These are phyloP conservation scores for Scelioninae gen. 1 DNA, from an alignment of 2,888 invertebrate species.

Conservation along the genomic window DNA sequence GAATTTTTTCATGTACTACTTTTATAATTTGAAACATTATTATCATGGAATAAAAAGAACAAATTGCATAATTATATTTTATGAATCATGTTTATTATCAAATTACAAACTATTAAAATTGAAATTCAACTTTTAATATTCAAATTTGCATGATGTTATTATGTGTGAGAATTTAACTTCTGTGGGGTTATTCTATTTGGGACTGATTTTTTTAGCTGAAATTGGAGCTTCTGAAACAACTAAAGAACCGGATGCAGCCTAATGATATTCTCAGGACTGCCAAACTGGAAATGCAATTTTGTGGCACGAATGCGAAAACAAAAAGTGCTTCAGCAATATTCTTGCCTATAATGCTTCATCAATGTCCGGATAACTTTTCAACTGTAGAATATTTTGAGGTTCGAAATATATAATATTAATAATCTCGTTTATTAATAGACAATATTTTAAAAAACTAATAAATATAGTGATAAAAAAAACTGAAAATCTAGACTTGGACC, in stretches of 20 bases:
- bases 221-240: slow-evolving; percentile 88
- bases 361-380: slow-evolving; percentile 93
- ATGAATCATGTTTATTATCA: too few species aligned
- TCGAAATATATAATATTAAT: slow-evolving; percentile 42
- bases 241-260: slow-evolving; percentile 85
- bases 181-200: background rate
- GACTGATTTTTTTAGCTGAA: slow-evolving; percentile 86
- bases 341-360: slow-evolving; percentile 90
- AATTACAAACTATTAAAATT: background rate
- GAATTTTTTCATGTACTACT: too few species aligned
- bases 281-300: slow-evolving; percentile 89
- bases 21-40: too few species aligned
- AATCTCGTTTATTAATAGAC: background rate
- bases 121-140: background rate
- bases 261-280: slow-evolving; percentile 86
- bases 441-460: too few species aligned
- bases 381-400: slow-evolving; percentile 94
- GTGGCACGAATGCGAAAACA: slow-evolving; percentile 87
- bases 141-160: background rate
- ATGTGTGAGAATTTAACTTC: background rate
- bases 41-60: too few species aligned
- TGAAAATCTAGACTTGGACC: too few species aligned
- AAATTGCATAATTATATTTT: background rate
- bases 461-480: too few species aligned
- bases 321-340: slow-evolving; percentile 86